phyloP scores from a whole-genome alignment of 2,797 vertebrate species.

The Aphelocoma californica region DNA sequence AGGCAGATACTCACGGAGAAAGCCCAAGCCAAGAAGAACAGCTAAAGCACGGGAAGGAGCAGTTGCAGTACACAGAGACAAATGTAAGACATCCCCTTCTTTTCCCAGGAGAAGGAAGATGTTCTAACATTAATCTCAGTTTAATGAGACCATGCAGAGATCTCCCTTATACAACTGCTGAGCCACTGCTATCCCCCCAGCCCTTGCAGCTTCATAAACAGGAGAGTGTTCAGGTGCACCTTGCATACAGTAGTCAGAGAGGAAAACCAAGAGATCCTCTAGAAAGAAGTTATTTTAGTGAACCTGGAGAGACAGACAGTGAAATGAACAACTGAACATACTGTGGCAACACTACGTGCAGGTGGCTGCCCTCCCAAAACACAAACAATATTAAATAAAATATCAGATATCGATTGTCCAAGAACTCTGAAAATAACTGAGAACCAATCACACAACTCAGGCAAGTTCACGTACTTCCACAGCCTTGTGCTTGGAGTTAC shows the following conservation, averaged over 20 bases:
- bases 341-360: rapidly evolving
- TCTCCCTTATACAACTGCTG: not conserved
- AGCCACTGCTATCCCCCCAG: not conserved
- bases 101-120: not conserved
- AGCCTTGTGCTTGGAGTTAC: not conserved
- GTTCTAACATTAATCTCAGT: not conserved
- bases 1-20: not conserved
- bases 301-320: not conserved
- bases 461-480: not conserved
- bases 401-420: not conserved
- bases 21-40: not conserved
- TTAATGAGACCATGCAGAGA: not conserved
- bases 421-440: not conserved
- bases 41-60: not conserved
- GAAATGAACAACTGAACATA: not conserved
- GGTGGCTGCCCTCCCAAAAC: not conserved
- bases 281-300: not conserved
- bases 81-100: not conserved
- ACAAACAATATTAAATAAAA: not conserved
- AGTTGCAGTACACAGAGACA: not conserved
- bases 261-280: not conserved
- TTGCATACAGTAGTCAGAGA: not conserved
- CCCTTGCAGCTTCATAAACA: not conserved
- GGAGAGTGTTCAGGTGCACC: not conserved
- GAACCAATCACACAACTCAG: not conserved